These are phyloP conservation scores for Tetrax tetrax DNA, from an alignment of 2,113 vertebrate genomes.

Conservation along the genomic window DNA sequence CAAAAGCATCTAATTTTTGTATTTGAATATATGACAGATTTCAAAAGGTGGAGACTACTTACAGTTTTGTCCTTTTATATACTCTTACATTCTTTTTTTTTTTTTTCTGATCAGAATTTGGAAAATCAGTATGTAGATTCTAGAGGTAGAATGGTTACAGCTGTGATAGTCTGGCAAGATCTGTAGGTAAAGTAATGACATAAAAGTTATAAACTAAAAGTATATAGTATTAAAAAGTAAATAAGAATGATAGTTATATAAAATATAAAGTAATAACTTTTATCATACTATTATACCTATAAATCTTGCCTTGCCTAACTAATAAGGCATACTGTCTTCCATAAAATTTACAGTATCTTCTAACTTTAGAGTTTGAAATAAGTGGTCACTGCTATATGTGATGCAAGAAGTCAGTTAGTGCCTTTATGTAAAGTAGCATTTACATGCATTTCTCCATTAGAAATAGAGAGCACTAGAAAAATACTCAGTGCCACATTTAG, in stretches of 20 bases:
- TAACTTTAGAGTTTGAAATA: neutral
- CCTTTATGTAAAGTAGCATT: neutral
- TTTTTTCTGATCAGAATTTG: neutral
- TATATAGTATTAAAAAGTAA: neutral
- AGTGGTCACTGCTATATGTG: neutral
- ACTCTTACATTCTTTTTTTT: neutral
- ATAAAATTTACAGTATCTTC: neutral
- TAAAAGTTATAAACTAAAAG: neutral
- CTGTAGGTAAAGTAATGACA: neutral
- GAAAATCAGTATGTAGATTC: constrained; percentile 28
- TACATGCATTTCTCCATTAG: neutral
- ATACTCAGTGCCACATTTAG: neutral
- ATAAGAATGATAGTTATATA: neutral
- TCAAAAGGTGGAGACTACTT: neutral
- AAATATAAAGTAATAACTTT: neutral
- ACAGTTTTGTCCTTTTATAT: neutral
- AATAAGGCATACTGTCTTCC: neutral
- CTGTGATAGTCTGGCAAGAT: constrained; percentile 14
- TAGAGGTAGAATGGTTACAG: constrained; percentile 10
- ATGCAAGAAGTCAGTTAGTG: neutral
- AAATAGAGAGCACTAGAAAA: neutral
- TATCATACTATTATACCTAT: constrained; percentile 13
- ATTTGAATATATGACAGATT: neutral
- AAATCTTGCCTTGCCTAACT: constrained; percentile 10
- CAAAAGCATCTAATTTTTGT: neutral